Percentiles rank a stretch among this genome's conserved stretches.
Conservation (phyloP, 2,797 vertebrate species). For the Arrhamphus sclerolepis region DNA sequence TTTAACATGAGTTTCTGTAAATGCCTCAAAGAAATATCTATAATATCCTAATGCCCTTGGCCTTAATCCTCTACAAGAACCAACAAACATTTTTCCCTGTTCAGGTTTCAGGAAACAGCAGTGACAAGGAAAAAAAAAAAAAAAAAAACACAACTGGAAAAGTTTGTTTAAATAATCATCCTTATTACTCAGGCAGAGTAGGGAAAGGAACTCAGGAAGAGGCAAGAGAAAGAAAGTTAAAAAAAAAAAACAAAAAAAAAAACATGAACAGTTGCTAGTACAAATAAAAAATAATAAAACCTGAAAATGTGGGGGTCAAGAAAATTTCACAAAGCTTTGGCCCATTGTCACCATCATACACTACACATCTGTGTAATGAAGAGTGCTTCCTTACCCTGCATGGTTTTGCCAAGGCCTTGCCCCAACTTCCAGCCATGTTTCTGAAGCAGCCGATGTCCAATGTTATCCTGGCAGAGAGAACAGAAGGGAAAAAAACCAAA, state of each 20-base stretch:
- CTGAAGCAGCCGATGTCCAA: conserved; percentile 98
- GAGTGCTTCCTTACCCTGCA: conserved; percentile 92
- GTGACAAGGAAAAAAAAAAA: conserved; percentile 4
- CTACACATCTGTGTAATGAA: conserved; percentile 21
- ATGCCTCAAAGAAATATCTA: conserved; percentile 22
- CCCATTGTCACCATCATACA: conserved; percentile 49
- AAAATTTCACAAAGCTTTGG: conserved; percentile 52
- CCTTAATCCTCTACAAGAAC: conserved; percentile 18
- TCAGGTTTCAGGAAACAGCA: conserved; percentile 21
- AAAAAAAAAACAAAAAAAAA: conserved; percentile 44
- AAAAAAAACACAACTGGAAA: conserved; percentile 33
- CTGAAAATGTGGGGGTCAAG: neutral
- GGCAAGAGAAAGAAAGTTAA: conserved; percentile 47
- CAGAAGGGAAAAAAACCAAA: conserved; percentile 95
- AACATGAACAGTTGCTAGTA: conserved; percentile 42
- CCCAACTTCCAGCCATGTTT: conserved; percentile 99
- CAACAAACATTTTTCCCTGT: conserved; percentile 23
- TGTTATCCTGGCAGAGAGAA: conserved; percentile 99
- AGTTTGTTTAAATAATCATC: conserved; percentile 23
- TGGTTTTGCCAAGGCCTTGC: conserved; percentile 97
- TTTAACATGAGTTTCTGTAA: conserved; percentile 17
- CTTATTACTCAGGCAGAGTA: conserved; percentile 31
- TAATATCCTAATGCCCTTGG: conserved; percentile 4
- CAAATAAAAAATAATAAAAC: conserved; percentile 23
- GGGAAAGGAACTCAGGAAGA: conserved; percentile 45